Percentiles rank a stretch among this genome's conserved stretches.
Evolutionary conservation across 2,113 vertebrate species (phyloP).

Genomic region (Gallinago paraguaiae): DNA sequence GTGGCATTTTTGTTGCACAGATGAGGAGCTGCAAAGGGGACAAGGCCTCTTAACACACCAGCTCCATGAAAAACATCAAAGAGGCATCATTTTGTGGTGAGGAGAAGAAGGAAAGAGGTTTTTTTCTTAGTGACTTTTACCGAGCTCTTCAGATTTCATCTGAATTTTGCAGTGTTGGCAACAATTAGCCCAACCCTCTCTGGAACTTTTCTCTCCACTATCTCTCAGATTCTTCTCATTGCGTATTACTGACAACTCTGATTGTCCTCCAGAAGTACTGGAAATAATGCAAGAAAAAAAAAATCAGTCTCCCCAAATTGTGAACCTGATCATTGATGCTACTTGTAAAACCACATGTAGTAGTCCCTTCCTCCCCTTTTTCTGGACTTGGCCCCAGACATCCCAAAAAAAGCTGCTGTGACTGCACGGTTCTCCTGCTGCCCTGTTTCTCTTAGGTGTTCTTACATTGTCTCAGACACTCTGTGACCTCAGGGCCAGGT

Average conservation of each 20-base stretch:
- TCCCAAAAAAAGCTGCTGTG: background rate
- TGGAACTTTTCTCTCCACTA: background rate
- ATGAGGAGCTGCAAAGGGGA: background rate
- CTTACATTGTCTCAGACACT: background rate
- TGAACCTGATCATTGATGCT: background rate
- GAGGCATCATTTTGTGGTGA: background rate
- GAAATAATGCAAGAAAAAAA: background rate
- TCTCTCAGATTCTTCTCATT: background rate
- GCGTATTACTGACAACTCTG: background rate
- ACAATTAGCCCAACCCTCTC: background rate
- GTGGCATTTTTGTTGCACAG: background rate
- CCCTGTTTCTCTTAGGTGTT: background rate
- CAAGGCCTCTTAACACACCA: background rate
- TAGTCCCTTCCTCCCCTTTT: background rate
- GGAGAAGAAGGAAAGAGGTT: background rate
- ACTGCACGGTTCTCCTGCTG: background rate
- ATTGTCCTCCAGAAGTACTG: background rate
- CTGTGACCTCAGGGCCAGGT: fast-evolving
- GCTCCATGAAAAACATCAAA: background rate
- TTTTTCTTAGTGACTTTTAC: background rate
- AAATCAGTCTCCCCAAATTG: background rate
- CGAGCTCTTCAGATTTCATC: background rate
- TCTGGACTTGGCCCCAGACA: background rate
- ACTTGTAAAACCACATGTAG: background rate
- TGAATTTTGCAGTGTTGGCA: background rate